Base-by-base conservation (phyloP, 2,888 invertebrate species). In the Subacronicta megacephala region DNA sequence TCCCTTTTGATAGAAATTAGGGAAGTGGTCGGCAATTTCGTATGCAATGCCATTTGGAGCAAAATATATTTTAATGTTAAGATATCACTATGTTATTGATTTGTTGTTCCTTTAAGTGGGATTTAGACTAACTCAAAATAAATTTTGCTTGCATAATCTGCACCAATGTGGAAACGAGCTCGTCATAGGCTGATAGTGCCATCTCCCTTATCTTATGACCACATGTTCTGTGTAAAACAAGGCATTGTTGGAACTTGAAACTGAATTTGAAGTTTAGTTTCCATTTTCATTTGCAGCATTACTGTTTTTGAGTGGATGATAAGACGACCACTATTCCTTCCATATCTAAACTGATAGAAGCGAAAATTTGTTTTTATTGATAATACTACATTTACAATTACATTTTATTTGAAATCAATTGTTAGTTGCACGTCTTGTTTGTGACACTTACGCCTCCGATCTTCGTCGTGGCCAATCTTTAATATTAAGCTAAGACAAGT, bases 1-100 rank as follows among this genome's bases (percentile, higher is more conserved):
- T 57, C 61, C 67, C 67, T 63, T 59, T 61, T 46, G 56, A 68
- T 62, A 58, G 51, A 74, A 74, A 72, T 72, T 74, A 66, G 69
- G 62, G 63, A 63, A 60, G 49, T 59, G 26, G 38, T 44, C 52
- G 52, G 37, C 55, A 35, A 52, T 60, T 58, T 36, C 7, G 40
- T 55, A 50, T 66, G 56, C 10, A 17, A 37, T 36, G 13, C 7
- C 31, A 26, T 46, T 56, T 41, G 20, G 29, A 13, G 33, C 12
- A 57, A 72, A 58, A 38, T 46, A 9, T 13, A 44, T 54, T 60
- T 37, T 68, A 43, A 13, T 12, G 1, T 15, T 10, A 35, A 26
- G 49, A 7, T 5, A 43, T 54, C 59, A 31, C 35, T 46, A 6
- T 56, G 17, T 37, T 46, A 23, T 61, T n/a, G 42, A 10, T 6